These are phyloP conservation scores for Elanus axillaris DNA, from an alignment of 2,113 vertebrate genomes.

Conservation along the genomic window DNA sequence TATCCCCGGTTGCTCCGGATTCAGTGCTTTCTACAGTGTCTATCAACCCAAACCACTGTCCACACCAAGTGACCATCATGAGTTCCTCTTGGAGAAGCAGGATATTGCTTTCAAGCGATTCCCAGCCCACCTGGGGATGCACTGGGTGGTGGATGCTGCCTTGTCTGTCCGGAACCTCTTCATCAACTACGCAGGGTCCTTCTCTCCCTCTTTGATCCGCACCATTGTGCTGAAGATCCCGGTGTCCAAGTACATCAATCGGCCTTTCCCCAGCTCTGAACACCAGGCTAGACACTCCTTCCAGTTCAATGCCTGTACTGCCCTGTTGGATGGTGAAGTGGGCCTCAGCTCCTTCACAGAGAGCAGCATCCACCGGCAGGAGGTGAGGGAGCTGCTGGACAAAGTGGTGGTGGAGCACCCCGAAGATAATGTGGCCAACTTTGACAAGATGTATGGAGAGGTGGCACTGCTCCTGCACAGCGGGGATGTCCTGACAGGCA, in stretches of 20 bases:
- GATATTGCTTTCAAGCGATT: constrained; percentile 88
- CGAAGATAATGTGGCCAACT: constrained; percentile 81
- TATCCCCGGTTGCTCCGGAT: constrained; percentile 80
- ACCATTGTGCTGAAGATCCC: constrained; percentile 82
- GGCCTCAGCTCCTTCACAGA: constrained; percentile 75
- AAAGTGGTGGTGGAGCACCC: constrained; percentile 84
- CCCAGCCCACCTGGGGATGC: constrained; percentile 89
- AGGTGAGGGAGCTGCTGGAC: constrained; percentile 76
- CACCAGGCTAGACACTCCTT: constrained; percentile 88
- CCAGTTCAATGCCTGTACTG: constrained; percentile 85
- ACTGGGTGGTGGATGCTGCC: constrained; percentile 87
- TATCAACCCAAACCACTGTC: constrained; percentile 74
- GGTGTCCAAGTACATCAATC: constrained; percentile 85
- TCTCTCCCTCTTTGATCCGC: constrained; percentile 70
- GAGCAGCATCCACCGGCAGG: constrained; percentile 65
- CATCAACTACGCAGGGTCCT: constrained; percentile 56
- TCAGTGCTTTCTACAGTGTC: constrained; percentile 82
- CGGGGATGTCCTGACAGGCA: constrained; percentile 75
- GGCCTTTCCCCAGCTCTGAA: constrained; percentile 84
- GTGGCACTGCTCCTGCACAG: constrained; percentile 76
- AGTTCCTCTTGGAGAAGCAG: constrained; percentile 84
- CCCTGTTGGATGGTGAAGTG: constrained; percentile 83
- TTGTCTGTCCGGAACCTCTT: constrained; percentile 75
- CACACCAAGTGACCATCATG: constrained; percentile 23
- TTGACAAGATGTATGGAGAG: constrained; percentile 84